Evolutionary conservation across 2,113 vertebrate species (phyloP).

Genomic region (Cyanoramphus novaezelandiae): DNA sequence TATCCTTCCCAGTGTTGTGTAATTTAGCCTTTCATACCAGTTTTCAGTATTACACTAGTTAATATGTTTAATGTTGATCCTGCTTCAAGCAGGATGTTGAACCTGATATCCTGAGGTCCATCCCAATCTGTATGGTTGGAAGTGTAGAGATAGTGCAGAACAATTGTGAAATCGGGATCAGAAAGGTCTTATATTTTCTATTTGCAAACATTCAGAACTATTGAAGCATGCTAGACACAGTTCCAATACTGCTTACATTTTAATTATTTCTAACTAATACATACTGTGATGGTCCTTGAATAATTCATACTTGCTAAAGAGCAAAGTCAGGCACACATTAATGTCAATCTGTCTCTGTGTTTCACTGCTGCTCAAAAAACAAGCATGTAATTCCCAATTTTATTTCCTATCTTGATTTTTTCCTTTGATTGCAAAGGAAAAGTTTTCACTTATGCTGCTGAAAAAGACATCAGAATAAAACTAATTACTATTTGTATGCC

Average conservation of each 20-base stretch:
- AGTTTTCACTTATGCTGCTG: background rate
- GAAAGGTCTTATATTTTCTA: constrained; percentile 21
- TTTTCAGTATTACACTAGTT: background rate
- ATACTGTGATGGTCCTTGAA: constrained; percentile 50
- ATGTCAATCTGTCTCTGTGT: constrained; percentile 42
- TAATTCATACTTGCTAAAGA: constrained; percentile 73
- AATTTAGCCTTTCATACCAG: background rate
- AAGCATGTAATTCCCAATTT: constrained; percentile 34
- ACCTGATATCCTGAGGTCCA: background rate
- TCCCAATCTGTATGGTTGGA: background rate
- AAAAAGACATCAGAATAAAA: background rate
- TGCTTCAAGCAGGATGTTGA: background rate
- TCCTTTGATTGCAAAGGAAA: background rate
- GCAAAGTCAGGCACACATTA: constrained; percentile 55
- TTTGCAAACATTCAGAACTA: constrained; percentile 57
- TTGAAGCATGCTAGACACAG: constrained; percentile 8
- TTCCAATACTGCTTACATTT: constrained; percentile 40
- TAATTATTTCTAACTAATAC: constrained; percentile 69
- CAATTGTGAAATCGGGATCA: background rate
- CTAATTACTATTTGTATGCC: background rate
- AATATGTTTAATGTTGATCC: background rate
- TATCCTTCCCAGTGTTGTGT: background rate
- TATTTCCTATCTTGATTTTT: background rate
- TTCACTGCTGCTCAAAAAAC: constrained; percentile 33
- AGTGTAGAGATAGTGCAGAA: background rate